Evolutionary conservation across 2,888 invertebrate species (phyloP), one percentile per base, ranked within the genome.

Genomic region (Agrochola lota): DNA sequence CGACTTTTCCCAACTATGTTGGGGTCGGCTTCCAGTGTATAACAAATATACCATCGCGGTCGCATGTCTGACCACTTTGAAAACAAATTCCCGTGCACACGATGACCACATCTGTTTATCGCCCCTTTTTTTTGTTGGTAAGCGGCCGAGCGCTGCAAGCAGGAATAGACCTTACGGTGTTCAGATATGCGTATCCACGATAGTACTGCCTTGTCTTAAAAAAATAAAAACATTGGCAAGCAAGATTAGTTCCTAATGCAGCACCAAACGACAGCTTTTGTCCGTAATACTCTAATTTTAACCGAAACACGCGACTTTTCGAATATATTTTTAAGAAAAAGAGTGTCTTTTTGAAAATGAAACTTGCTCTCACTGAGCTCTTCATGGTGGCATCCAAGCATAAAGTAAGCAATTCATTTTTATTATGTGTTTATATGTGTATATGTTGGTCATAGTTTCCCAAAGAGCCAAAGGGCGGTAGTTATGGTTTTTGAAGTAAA

Each of bases 351-450:
- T 94, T 94, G 94, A 94, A 94, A 94, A 94, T 94, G 94, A 94
- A 94, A 94, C 94, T 81, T 63, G 83, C 85, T 82, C 78, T 17
- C 71, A 71, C 43, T 80, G 82, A 78, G 79, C 79, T 71, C 85
- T 71, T 78, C 78, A 84, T 68, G 89, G 90, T 90, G 92, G 84
- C 90, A 91, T 89, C 93, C 88, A 85, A 86, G 89, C 90, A 88
- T 92, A 93, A 93, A 94, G 94, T 94, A 94, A 94, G 94, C 93
- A 81, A 90, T 85, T 87, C 83, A 90, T 91, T 92, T 91, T 92
- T 91, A 92, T 91, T 87, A 82, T 87, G 72, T 87, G 78, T 78
- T 90, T 89, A 82, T 90, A 74, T 89, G 81, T 85, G 68, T 85
- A 85, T 85, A 81, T 88, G 67, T 86, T 52, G 85, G 85, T 71